phyloP scores from a whole-genome alignment of 2,113 vertebrate genomes.

The Macquaria ambigua region DNA sequence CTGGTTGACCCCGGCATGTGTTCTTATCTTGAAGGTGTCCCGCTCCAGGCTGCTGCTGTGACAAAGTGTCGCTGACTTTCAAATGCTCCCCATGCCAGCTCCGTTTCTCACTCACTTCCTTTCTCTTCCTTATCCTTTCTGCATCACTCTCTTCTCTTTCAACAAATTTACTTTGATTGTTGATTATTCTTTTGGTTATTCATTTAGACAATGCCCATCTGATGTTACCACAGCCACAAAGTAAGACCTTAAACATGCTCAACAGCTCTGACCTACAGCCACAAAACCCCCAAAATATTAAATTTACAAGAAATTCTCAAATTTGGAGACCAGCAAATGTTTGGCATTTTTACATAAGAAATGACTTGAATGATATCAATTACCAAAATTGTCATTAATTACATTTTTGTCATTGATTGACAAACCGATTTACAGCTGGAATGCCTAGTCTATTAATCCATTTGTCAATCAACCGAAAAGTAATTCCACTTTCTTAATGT shows the following conservation, averaged over 20 bases:
- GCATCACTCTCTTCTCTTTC: background rate
- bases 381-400: background rate
- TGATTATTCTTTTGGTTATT: background rate
- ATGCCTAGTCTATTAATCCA: background rate
- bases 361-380: background rate
- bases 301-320: background rate
- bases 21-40: slow-evolving; percentile 70
- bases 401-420: background rate
- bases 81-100: slow-evolving; percentile 27
- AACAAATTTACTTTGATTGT: background rate
- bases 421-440: background rate
- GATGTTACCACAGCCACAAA: background rate
- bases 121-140: background rate
- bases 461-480: background rate
- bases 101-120: slow-evolving; percentile 1
- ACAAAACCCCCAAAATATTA: background rate
- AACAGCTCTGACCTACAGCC: background rate
- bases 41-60: slow-evolving; percentile 54
- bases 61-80: slow-evolving; percentile 64
- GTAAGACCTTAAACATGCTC: background rate
- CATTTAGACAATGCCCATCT: background rate
- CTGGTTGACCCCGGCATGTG: slow-evolving; percentile 73
- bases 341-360: background rate
- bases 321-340: background rate
- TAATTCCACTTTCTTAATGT: too few relatives aligned